Evolutionary conservation across 2,113 vertebrate species (phyloP).

Genomic region (Burhinus bistriatus): DNA sequence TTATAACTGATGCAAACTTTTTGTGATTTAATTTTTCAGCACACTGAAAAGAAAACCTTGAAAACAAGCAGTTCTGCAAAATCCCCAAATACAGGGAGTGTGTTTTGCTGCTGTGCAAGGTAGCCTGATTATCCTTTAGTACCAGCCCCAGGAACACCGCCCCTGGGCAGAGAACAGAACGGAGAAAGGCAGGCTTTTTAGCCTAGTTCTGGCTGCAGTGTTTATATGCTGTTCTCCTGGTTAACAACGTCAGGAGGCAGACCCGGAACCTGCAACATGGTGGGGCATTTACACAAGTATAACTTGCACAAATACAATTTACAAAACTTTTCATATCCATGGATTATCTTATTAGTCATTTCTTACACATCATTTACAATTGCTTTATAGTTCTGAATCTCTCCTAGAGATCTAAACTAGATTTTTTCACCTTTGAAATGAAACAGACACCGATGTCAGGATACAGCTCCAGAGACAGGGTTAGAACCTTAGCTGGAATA

Average conservation of each 20-base stretch:
- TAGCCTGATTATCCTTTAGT: not conserved
- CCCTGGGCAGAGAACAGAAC: not conserved
- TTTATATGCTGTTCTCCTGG: not conserved
- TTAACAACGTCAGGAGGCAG: not conserved
- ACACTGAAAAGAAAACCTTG: not conserved
- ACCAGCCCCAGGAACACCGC: not conserved
- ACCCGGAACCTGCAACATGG: not conserved
- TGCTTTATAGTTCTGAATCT: not conserved
- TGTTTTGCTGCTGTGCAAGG: not conserved
- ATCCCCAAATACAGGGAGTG: not conserved
- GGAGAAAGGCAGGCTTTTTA: not conserved
- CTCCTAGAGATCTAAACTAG: not conserved
- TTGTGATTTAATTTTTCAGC: not conserved
- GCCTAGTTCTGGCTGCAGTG: not conserved
- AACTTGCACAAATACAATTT: not conserved
- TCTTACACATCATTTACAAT: not conserved
- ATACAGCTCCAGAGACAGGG: not conserved
- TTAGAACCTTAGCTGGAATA: not conserved
- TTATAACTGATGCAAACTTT: not conserved
- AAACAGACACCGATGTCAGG: rapidly evolving
- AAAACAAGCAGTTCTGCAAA: not conserved
- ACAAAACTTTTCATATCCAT: not conserved
- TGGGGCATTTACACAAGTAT: not conserved
- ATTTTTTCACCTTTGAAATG: not conserved
- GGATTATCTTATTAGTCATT: not conserved